These are phyloP conservation scores for Muntiacus reevesi DNA, from an alignment of 2,113 vertebrate genomes.

Conservation along the genomic window DNA sequence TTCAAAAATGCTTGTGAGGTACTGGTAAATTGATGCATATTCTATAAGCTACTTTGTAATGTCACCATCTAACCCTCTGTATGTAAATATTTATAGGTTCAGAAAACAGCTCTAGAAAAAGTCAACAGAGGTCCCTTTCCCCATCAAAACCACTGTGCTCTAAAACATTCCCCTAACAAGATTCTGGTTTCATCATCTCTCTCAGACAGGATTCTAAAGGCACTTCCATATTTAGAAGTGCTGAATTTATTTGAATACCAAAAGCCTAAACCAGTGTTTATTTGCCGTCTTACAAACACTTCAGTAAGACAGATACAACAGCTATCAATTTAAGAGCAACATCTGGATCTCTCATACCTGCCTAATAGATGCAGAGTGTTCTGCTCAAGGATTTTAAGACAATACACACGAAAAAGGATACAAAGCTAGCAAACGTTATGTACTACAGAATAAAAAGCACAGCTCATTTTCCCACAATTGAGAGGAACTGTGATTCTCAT, in stretches of 20 bases:
- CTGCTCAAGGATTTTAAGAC: slow-evolving; percentile 16
- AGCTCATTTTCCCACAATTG: not conserved
- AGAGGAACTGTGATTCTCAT: slow-evolving; percentile 28
- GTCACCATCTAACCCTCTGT: not conserved
- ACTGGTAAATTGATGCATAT: not conserved
- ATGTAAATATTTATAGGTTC: slow-evolving; percentile 31
- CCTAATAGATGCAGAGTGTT: not conserved
- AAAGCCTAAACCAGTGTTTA: slow-evolving; percentile 16
- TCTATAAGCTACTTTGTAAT: not conserved
- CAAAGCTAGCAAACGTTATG: not conserved
- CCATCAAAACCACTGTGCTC: not conserved
- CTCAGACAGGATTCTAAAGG: slow-evolving; percentile 43
- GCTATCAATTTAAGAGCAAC: slow-evolving; percentile 41
- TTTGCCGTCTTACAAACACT: slow-evolving; percentile 41
- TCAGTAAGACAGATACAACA: slow-evolving; percentile 19
- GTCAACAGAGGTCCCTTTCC: not conserved
- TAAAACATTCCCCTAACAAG: slow-evolving; percentile 34
- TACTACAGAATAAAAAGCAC: not conserved
- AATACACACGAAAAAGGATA: not conserved
- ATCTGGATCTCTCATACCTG: not conserved
- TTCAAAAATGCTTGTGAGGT: not conserved
- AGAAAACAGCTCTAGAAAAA: not conserved
- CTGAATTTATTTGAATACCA: slow-evolving; percentile 53
- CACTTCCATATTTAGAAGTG: slow-evolving; percentile 34
- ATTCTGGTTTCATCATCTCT: not conserved